Base-by-base conservation (phyloP, 2,888 invertebrate species). In the Apodemia mormo region DNA sequence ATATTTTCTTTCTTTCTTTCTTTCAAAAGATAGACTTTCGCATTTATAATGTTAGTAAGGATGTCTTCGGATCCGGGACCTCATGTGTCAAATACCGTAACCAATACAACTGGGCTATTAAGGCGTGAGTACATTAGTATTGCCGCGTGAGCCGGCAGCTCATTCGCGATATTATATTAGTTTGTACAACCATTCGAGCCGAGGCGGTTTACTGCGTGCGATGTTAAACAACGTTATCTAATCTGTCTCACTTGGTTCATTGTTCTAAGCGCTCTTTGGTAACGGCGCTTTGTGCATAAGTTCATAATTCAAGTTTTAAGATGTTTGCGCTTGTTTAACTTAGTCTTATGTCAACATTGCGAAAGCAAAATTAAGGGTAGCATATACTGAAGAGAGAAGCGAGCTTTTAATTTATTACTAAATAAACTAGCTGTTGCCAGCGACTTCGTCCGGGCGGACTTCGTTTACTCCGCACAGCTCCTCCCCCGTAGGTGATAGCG, bases 201-300 rank as follows among this genome's bases (percentile, higher is more conserved):
- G 40, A 30, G 33, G 6, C 33, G 33, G 30, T 61, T 30, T 33
- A 30, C 30, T 61, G 61, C 14, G 33, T 64, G 6, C 61, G n/a
- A 22, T 22, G 33, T n/a, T n/a, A 64, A 64, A 64, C 61, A 64
- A 64, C 14, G 7, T 12, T 64, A 64, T 64, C 61, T 64, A 30
- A 61, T 61, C 61, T 33, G 7, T n/a, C 5, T 52, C 9, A 64
- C 7, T 37, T 64, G 14, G 61, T 54, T 54, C 61, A 64, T 64
- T 64, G 61, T 61, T 61, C 58, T 61, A 12, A 7, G 37, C 61
- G 58, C 58, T 58, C 49, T 49, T 30, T 12, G 14, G 12, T 14
- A 14, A 37, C 30, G 61, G 61, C 12, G 14, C 33, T 14, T 33
- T 37, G 14, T 0, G 37, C 14, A 30, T 61, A 33, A 61, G 14